phyloP scores from a whole-genome alignment of 2,888 invertebrate species.

The Dorcus parallelipipedus region DNA sequence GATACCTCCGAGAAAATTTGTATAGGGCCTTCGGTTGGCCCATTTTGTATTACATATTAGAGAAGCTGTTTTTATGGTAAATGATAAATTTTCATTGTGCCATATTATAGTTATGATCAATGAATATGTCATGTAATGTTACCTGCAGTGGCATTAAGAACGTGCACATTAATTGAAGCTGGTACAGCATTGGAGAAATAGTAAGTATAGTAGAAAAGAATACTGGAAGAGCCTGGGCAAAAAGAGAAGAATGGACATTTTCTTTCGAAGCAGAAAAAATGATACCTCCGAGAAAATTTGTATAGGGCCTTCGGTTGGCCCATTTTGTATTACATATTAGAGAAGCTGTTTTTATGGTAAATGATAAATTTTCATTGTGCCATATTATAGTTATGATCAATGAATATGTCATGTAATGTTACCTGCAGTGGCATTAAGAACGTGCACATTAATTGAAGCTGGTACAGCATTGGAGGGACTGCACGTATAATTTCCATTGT shows the following conservation, averaged over 20 bases:
- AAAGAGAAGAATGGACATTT: no score
- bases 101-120: neutral
- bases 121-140: constrained; percentile 12
- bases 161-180: constrained; percentile 66
- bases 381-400: neutral
- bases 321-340: no score
- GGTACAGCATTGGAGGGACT: constrained; percentile 64
- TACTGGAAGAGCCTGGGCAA: no score
- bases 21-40: no score
- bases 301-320: no score
- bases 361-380: neutral
- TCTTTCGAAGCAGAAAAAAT: no score
- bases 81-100: neutral
- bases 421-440: constrained; percentile 61
- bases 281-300: no score
- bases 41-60: no score
- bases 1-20: no score
- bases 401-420: constrained; percentile 12
- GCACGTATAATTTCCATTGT: constrained; percentile 71
- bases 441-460: constrained; percentile 66
- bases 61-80: no score
- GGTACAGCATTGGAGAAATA: constrained; percentile 60
- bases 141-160: constrained; percentile 61
- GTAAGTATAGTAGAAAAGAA: no score
- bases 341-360: no score